phyloP scores from a whole-genome alignment of 2,797 vertebrate species.

The Gymnocypris eckloni region DNA sequence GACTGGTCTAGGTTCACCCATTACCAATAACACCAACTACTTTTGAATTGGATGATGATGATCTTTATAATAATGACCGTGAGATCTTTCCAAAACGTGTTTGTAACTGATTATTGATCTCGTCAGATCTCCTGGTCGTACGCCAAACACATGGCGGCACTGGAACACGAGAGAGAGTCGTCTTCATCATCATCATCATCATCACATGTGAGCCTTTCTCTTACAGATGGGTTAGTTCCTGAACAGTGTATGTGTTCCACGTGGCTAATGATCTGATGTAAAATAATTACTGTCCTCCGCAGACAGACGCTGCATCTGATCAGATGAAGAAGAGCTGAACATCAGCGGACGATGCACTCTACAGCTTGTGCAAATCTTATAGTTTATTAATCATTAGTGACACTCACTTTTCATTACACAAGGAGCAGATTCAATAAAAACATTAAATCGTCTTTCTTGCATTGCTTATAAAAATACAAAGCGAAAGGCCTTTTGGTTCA shows the following conservation, averaged over 20 bases:
- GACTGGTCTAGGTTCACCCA: too few species aligned
- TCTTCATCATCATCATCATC: background rate
- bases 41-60: conserved; percentile 30
- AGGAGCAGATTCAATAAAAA: background rate
- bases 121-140: conserved; percentile 87
- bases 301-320: background rate
- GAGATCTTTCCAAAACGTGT: conserved; percentile 25
- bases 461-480: conserved; percentile 30
- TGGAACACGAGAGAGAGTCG: conserved; percentile 67
- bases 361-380: background rate
- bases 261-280: background rate
- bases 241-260: background rate
- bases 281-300: background rate
- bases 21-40: too few species aligned
- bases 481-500: too few species aligned
- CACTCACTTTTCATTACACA: background rate
- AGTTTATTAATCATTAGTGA: conserved; percentile 4
- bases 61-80: conserved; percentile 37
- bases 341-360: too few species aligned
- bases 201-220: background rate
- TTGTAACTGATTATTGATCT: conserved; percentile 46
- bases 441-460: background rate
- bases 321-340: background rate
- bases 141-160: conserved; percentile 89
- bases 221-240: background rate